Base-by-base conservation (phyloP, 2,888 invertebrate genomes). In the Ectobius pallidus region DNA sequence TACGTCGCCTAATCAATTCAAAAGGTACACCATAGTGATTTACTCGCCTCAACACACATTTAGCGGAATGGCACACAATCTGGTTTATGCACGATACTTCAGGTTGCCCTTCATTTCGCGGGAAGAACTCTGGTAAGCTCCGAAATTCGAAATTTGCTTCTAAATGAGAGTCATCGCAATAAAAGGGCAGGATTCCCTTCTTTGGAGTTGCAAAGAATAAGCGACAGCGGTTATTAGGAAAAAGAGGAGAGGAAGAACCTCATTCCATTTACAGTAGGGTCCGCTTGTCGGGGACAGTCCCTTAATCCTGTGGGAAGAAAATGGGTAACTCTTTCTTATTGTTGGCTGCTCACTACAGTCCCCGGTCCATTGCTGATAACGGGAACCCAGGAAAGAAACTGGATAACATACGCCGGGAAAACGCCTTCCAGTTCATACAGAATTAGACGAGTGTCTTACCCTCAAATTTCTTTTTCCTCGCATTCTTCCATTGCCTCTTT, bases 111-210 rank as follows among this genome's bases (percentile, higher is more conserved):
- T n/a, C n/a, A n/a, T n/a, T n/a, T n/a, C n/a, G n/a, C n/a, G n/a
- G n/a, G n/a, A n/a, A n/a, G n/a, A n/a, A n/a, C 46, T 46, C 65
- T 65, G 30, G 27, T 46, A 46, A 65, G 65, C 22, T 18, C 46
- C 16, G 27, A 46, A 46, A 52, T 68, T 61, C 61, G 58, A 68
- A 72, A 72, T 68, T 68, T 72, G 69, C 52, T 58, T 71, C 69
- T 32, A 72, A 72, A 72, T 72, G 72, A 68, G 72, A 69, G 44
- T 44, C 68, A 32, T 72, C 27, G 58, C 61, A 58, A 68, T 68
- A 72, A 72, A 72, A 42, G 61, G 68, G 55, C 22, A 68, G 42
- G 58, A 55, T 22, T 69, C 42, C 52, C 62, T 71, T 46, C 62
- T 46, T 70, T 34, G 44, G 34, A 25, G 25, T 34, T 32, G 65